These are phyloP conservation scores for Mnemiopsis leidyi DNA, from an alignment of 37 sponge, comb jelly and placozoan genomes.

Conservation along the genomic window DNA sequence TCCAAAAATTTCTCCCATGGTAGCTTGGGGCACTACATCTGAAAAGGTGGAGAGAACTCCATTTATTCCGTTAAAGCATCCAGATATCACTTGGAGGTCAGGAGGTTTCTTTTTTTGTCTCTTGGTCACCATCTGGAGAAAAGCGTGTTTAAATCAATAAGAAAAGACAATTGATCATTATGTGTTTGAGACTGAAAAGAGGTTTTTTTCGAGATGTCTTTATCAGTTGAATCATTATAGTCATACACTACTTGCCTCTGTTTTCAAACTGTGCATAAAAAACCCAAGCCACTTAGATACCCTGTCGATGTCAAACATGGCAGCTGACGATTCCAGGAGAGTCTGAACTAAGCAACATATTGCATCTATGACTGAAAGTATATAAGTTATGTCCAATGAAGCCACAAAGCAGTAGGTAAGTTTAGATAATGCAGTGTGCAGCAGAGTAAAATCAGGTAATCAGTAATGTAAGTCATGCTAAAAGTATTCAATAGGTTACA, in stretches of 20 bases:
- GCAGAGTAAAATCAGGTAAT: too few relatives aligned
- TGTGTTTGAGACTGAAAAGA: too few relatives aligned
- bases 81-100: conserved; percentile 31
- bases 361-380: conserved; percentile 38
- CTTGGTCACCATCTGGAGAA: conserved; percentile 13
- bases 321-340: neutral
- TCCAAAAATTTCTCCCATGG: neutral
- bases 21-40: neutral
- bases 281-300: neutral
- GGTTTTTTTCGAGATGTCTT: too few relatives aligned
- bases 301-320: neutral
- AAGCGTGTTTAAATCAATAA: too few relatives aligned
- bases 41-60: conserved; percentile 7
- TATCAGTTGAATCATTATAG: too few relatives aligned
- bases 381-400: too few relatives aligned
- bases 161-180: too few relatives aligned
- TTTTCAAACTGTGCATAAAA: conserved; percentile 4
- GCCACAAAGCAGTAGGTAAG: too few relatives aligned
- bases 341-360: neutral
- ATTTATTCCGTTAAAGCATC: conserved; percentile 10
- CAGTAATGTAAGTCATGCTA: too few relatives aligned
- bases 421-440: too few relatives aligned
- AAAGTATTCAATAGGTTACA: too few relatives aligned
- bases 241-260: conserved; percentile 19
- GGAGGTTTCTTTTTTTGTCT: conserved; percentile 12